Conservation (phyloP, 2,888 invertebrate species). For the Leucophenga maculata region DNA sequence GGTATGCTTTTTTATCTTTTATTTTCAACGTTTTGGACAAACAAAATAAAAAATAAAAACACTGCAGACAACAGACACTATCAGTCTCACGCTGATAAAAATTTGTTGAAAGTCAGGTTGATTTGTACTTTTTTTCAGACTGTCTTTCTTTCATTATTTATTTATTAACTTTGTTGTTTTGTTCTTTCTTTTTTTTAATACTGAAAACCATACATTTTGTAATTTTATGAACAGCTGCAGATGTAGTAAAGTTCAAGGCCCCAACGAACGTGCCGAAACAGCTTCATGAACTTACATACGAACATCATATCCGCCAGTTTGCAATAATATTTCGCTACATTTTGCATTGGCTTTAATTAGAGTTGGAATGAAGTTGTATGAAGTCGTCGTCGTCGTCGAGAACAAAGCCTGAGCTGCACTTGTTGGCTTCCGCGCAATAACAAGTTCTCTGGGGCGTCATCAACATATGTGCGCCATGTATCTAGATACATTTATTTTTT, state of each 20-base stretch:
- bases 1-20: too few species aligned
- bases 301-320: not conserved
- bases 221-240: too few species aligned
- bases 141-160: too few species aligned
- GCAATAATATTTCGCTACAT: conserved; percentile 2
- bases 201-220: too few species aligned
- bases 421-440: not conserved
- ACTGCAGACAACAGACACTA: too few species aligned
- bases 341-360: conserved; percentile 18
- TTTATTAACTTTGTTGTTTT: too few species aligned
- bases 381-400: not conserved
- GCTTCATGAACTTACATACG: not conserved
- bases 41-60: too few species aligned
- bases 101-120: too few species aligned
- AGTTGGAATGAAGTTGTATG: not conserved
- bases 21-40: too few species aligned
- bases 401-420: conserved; percentile 16
- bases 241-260: conserved; percentile 1
- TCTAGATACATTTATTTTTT: not conserved
- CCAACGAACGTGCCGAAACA: conserved; percentile 5
- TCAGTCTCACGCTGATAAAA: too few species aligned
- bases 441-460: not conserved
- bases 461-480: conserved; percentile 1
- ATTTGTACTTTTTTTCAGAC: too few species aligned
- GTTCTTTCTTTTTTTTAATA: too few species aligned